Percentiles rank a stretch among this genome's conserved stretches.
These are phyloP conservation scores for Chiloscyllium plagiosum DNA, from an alignment of 2,113 vertebrate genomes.

Conservation along the genomic window DNA sequence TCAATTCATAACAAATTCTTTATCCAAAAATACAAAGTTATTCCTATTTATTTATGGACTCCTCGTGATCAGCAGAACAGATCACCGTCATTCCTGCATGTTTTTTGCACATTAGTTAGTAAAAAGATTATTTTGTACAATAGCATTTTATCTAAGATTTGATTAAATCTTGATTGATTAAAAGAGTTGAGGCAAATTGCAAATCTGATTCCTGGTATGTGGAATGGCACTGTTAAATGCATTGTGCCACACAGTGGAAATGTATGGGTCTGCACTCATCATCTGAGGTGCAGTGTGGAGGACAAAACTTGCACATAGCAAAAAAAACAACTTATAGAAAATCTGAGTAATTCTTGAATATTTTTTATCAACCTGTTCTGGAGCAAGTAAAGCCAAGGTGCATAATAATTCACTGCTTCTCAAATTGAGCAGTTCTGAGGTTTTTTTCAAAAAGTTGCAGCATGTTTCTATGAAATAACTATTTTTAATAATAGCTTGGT, in stretches of 20 bases:
- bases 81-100: background rate
- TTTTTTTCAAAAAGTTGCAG: background rate
- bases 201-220: background rate
- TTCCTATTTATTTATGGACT: background rate
- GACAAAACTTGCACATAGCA: background rate
- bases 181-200: background rate
- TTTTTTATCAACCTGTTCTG: background rate
- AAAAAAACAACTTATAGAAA: background rate
- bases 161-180: background rate
- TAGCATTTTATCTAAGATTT: background rate
- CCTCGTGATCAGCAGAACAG: background rate
- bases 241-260: conserved; percentile 27
- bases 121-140: background rate
- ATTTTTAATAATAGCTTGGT: background rate
- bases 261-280: background rate
- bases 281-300: background rate
- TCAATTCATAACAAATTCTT: background rate
- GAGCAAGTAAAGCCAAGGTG: background rate
- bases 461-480: background rate
- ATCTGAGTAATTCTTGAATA: background rate
- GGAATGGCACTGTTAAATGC: background rate
- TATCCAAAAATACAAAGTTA: background rate
- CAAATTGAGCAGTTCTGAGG: background rate
- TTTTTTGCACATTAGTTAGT: background rate
- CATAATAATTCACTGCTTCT: background rate